Conservation (phyloP, 2,113 vertebrate genomes). For the Leiothrix lutea region DNA sequence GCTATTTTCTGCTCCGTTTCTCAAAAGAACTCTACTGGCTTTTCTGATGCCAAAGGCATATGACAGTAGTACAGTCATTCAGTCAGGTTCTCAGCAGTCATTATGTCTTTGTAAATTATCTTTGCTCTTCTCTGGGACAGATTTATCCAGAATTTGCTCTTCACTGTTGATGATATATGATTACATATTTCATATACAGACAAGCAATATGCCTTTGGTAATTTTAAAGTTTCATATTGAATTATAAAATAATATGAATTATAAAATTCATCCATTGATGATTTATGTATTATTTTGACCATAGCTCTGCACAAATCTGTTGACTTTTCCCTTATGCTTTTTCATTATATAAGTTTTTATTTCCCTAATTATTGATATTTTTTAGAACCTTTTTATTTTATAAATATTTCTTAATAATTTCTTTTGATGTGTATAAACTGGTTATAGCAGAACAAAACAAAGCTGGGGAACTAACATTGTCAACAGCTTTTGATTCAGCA, state of each 20-base stretch:
- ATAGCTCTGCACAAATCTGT: neutral
- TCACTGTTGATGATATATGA: neutral
- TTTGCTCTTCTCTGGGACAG: neutral
- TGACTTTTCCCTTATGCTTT: neutral
- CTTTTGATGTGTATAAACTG: neutral
- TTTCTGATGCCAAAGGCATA: neutral
- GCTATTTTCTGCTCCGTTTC: neutral
- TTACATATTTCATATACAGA: slow-evolving; percentile 40
- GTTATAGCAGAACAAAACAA: neutral
- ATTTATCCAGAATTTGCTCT: neutral
- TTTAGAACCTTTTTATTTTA: neutral
- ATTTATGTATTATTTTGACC: neutral
- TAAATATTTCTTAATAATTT: neutral
- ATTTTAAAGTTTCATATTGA: slow-evolving; percentile 45
- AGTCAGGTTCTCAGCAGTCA: neutral
- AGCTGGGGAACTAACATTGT: neutral
- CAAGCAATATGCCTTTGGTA: neutral
- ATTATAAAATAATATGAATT: slow-evolving; percentile 3
- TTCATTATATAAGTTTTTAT: neutral
- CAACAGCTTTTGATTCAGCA: neutral
- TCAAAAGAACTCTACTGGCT: neutral
- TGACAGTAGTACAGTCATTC: neutral
- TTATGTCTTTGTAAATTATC: neutral
- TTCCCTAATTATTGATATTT: neutral
- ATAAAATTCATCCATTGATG: slow-evolving; percentile 21